Evolutionary conservation across 2,888 invertebrate genomes (phyloP).

Genomic region (Myathropa florea): DNA sequence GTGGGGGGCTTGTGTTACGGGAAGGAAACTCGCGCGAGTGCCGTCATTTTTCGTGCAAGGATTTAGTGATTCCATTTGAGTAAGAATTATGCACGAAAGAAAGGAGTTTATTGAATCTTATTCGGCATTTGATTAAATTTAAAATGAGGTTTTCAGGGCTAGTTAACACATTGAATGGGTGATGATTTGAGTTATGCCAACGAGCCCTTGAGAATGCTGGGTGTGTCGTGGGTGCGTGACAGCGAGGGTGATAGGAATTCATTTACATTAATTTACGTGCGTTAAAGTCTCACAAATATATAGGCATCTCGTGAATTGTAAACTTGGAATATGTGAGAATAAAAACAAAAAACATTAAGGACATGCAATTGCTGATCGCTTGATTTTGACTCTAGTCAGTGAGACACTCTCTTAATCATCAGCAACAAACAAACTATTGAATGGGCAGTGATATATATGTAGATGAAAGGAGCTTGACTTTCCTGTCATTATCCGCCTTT

Average conservation of each 20-base stretch:
- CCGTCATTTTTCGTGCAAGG: conserved; percentile 21
- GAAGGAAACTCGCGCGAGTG: background rate
- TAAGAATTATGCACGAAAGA: conserved; percentile 25
- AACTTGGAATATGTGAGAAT: too few relatives aligned
- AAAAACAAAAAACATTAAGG: too few relatives aligned
- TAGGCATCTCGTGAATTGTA: too few relatives aligned
- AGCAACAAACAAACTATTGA: too few relatives aligned
- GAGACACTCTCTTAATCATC: too few relatives aligned
- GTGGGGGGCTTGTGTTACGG: background rate
- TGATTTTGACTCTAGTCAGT: too few relatives aligned
- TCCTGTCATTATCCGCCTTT: too few relatives aligned
- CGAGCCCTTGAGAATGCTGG: background rate
- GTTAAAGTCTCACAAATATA: too few relatives aligned
- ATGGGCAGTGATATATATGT: too few relatives aligned
- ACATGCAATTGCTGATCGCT: too few relatives aligned
- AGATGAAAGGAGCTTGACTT: too few relatives aligned
- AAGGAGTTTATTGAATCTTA: conserved; percentile 44
- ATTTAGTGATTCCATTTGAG: conserved; percentile 21
- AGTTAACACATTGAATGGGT: conserved; percentile 26
- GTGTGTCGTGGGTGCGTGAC: background rate
- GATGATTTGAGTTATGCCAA: background rate
- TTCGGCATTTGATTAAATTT: conserved; percentile 42
- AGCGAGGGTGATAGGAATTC: background rate
- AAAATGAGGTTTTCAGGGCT: conserved; percentile 40
- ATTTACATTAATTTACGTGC: background rate